Evolutionary conservation across 2,888 invertebrate species (phyloP), one percentile per base, ranked within the genome.

Genomic region (Acrobasis consociella): DNA sequence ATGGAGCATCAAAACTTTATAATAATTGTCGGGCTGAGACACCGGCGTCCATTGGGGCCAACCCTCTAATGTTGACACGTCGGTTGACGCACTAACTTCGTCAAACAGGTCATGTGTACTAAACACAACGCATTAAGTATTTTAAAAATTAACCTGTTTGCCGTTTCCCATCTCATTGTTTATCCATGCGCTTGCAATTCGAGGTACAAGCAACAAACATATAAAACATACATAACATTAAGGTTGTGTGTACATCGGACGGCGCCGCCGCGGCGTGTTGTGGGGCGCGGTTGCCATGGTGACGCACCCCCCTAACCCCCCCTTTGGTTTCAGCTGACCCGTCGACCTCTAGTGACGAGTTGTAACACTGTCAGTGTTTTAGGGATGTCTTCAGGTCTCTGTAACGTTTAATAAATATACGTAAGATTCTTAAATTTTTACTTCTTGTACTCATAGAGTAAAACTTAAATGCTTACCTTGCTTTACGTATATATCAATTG

Each of bases 211-310:
- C 77, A 82, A 81, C 85, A 86, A 84, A 86, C 81, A 80, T 80
- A 85, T 87, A 86, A 85, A 86, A 83, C 80, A 85, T 85, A 83
- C 82, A 84, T 82, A 80, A 75, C 78, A 75, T 72, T 77, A 76
- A 71, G 76, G 73, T 73, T 80, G 82, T 76, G 78, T 78, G 81
- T 78, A 73, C 70, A 75, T 80, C 72, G 77, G 80, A 73, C 77
- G 91, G 91, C 91, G 91, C 91, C 91, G 82, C 81, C 76, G 74
- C 85, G 91, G 86, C 91, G 91, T 91, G 91, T 91, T 91, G 89
- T 89, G 85, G 89, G 89, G 87, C 86, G 80, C 83, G 76, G 89
- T 91, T 80, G 80, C 76, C 80, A 87, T 87, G 82, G 78, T 74
- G 73, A 91, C 87, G 68, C 73, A 90, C 86, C 68, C 73, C 71